These are phyloP conservation scores for Corythornis cristatus DNA, from an alignment of 2,113 vertebrate genomes.

Conservation along the genomic window DNA sequence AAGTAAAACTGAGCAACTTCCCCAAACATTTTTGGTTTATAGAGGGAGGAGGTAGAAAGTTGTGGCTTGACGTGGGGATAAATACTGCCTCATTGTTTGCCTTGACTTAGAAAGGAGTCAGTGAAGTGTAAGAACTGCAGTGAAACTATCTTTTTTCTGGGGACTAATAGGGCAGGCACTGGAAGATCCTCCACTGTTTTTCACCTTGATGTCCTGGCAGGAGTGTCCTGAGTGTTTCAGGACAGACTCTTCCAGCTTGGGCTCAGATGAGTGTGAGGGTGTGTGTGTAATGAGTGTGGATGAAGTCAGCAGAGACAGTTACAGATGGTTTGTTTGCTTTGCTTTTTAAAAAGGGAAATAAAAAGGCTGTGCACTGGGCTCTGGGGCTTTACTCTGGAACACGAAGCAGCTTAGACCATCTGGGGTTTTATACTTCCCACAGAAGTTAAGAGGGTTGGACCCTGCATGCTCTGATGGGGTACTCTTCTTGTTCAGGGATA, in stretches of 20 bases:
- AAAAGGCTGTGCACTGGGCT: fast-evolving
- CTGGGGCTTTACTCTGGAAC: not conserved
- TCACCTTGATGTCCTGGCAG: not conserved
- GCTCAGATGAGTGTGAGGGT: too few relatives aligned
- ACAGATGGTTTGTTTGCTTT: not conserved
- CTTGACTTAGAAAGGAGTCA: not conserved
- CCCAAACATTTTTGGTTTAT: not conserved
- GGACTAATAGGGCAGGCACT: fast-evolving
- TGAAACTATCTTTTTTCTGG: not conserved
- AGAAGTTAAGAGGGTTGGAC: not conserved
- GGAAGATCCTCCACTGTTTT: not conserved
- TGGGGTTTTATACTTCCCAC: not conserved
- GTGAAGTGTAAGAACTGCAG: not conserved
- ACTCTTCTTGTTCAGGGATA: not conserved
- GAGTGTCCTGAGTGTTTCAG: not conserved
- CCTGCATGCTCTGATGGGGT: not conserved
- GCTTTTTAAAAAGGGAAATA: not conserved
- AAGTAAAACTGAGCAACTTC: not conserved
- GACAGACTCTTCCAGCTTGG: not conserved
- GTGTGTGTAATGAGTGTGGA: not conserved
- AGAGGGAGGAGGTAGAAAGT: not conserved
- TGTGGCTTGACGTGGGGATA: not conserved
- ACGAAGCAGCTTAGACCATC: fast-evolving
- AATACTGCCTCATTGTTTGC: not conserved
- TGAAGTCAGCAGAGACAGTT: not conserved